Evolutionary conservation across 2,113 vertebrate genomes (phyloP), one percentile per base, ranked within the genome.

Genomic region (Tauraco erythrolophus): DNA sequence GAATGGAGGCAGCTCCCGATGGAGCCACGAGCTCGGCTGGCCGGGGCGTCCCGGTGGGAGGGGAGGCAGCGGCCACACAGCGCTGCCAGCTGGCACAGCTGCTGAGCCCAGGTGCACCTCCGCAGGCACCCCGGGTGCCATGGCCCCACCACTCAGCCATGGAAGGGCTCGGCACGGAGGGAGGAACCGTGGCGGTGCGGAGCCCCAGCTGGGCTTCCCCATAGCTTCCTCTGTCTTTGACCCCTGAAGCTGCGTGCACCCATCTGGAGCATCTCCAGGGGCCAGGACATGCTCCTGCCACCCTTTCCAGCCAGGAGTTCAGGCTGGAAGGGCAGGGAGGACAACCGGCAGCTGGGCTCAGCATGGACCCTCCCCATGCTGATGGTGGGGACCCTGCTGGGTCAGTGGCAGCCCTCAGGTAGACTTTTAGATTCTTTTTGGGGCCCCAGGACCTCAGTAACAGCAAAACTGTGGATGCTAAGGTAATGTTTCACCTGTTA

Each of bases 81-180:
- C 37, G 31, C 19, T 31, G 45, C 11, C 1, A 3, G 57, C 75
- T 41, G 50, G 14, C 19, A 8, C 27, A 51, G 24, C 35, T 1
- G 2, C 5, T 1, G 11, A 33, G 58, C 35, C 35, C 35, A 14
- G 3, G 1, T 0, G 2, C 0, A 0, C 13, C 37, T 72, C 83
- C 22, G 23, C 28, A 8, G 18, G 10, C n/a, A 15, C 19, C 5
- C 23, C 6, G 24, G 0, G 3, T 0, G 2, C 75, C 4, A 2
- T 0, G 5, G 35, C 19, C 57, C n/a, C 5, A 2, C 3, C n/a
- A 69, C 37, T 68, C 48, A 11, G 21, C 1, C 43, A 15, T 11
- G 13, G 57, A 45, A 72, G 15, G 43, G 5, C 46, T 84, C 27
- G 14, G 80, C 25, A 17, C 0, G 2, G 51, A 41, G 7, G 12